phyloP scores from a whole-genome alignment of 1,140 invertebrate genomes.

The Caenorhabditis inopinata region DNA sequence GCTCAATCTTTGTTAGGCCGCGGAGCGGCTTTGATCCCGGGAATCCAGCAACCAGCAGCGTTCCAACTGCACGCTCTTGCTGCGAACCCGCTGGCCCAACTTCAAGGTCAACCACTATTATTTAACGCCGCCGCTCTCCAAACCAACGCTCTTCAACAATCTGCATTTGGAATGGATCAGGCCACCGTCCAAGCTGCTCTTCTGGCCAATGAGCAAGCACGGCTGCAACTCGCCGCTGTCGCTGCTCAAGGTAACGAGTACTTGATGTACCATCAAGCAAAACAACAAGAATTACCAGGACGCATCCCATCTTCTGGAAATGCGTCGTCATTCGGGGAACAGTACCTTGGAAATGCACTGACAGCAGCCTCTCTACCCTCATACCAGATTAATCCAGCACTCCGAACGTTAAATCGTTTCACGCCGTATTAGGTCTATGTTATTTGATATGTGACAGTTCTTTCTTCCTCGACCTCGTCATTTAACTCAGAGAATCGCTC shows the following conservation, averaged over 20 bases:
- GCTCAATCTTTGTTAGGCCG: conserved; percentile 26
- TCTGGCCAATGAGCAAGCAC: conserved; percentile 10
- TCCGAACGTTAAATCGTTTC: conserved; percentile 41
- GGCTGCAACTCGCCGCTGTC: not conserved
- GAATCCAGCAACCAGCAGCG: not conserved
- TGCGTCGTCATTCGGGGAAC: conserved; percentile 15
- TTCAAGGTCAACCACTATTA: conserved; percentile 35
- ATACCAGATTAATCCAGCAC: conserved; percentile 31
- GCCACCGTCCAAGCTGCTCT: conserved; percentile 10
- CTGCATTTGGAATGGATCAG: conserved; percentile 13
- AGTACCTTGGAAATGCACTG: conserved; percentile 36
- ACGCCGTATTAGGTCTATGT: conserved; percentile 8
- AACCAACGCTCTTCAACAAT: not conserved
- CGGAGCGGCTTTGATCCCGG: conserved; percentile 27
- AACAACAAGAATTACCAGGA: conserved; percentile 36
- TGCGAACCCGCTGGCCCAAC: conserved; percentile 10
- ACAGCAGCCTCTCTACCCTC: conserved; percentile 13
- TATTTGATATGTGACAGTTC: not conserved
- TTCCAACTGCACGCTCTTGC: conserved; percentile 18
- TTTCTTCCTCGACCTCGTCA: not conserved
- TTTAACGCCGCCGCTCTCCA: not conserved
- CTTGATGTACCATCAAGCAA: conserved; percentile 36
- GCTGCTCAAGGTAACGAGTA: conserved; percentile 29
- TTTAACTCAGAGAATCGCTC: not conserved
- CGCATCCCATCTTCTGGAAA: conserved; percentile 35